phyloP scores from a whole-genome alignment of 35 echinoderm and acorn worm species.

The Holothuria glaberrima region DNA sequence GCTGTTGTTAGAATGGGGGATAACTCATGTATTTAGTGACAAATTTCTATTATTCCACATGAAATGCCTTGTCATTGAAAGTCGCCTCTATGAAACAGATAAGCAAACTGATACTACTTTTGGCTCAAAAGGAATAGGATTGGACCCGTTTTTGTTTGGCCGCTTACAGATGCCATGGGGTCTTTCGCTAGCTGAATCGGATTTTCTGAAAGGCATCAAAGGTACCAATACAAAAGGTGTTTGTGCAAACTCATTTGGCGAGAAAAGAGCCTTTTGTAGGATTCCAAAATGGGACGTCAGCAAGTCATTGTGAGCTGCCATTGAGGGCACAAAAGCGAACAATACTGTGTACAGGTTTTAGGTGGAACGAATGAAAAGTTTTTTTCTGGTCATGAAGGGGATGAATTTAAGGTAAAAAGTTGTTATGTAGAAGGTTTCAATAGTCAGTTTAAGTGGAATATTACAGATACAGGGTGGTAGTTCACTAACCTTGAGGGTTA shows the following conservation, averaged over 20 bases:
- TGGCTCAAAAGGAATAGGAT: constrained; percentile 9
- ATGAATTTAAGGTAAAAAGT: too few relatives aligned
- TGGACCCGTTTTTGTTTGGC: neutral
- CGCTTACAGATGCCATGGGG: constrained; percentile 4
- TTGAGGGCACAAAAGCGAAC: neutral
- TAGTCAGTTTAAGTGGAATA: too few relatives aligned
- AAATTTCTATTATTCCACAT: neutral
- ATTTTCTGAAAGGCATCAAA: constrained; percentile 36
- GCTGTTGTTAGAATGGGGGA: constrained; percentile 1
- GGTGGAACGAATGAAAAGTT: too few relatives aligned
- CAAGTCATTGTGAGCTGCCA: constrained; percentile 13
- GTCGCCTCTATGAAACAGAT: neutral
- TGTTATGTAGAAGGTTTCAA: too few relatives aligned
- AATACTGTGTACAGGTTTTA: too few relatives aligned
- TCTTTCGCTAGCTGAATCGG: neutral
- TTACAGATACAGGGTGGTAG: too few relatives aligned
- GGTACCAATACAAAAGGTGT: neutral
- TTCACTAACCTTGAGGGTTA: too few relatives aligned
- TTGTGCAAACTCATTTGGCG: constrained; percentile 32
- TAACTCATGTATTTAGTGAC: constrained; percentile 40
- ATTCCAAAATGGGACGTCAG: neutral
- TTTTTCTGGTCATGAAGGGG: too few relatives aligned
- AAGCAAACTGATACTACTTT: constrained; percentile 36
- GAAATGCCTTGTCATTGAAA: constrained; percentile 18
- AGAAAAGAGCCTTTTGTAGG: constrained; percentile 5